Conservation (phyloP, 1,140 invertebrate genomes). For the Scaptomyza montana region DNA sequence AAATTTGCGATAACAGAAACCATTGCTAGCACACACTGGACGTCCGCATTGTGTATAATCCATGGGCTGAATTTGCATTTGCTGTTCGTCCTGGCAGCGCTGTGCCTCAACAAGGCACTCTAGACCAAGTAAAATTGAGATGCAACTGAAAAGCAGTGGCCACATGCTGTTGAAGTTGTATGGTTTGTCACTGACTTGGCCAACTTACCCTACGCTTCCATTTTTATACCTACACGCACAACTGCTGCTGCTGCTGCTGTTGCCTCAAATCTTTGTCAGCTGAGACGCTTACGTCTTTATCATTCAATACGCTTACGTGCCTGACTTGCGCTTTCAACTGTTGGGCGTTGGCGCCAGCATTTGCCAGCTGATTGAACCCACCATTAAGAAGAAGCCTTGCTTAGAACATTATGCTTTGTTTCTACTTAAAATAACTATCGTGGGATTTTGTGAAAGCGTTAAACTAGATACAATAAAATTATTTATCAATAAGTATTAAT, state of each 20-base stretch:
- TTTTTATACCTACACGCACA: slow-evolving; percentile 29
- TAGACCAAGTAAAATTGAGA: slow-evolving; percentile 1
- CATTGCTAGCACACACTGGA: slow-evolving; percentile 44
- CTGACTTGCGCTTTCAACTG: not conserved
- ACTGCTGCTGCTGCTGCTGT: not conserved
- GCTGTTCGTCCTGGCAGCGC: slow-evolving; percentile 6
- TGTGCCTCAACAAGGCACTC: slow-evolving; percentile 5
- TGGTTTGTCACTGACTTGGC: slow-evolving; percentile 14
- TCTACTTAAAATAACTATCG: not conserved
- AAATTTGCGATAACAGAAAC: slow-evolving; percentile 44
- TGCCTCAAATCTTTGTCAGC: not conserved
- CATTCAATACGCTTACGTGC: slow-evolving; percentile 26
- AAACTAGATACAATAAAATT: too few species aligned
- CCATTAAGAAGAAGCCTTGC: not conserved
- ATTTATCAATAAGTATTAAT: too few species aligned
- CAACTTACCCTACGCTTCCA: slow-evolving; percentile 5
- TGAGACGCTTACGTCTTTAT: slow-evolving; percentile 9
- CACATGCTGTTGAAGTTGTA: slow-evolving; percentile 33
- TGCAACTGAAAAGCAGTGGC: slow-evolving; percentile 3
- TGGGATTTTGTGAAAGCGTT: too few species aligned
- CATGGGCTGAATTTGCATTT: not conserved
- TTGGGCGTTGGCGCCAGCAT: slow-evolving; percentile 1
- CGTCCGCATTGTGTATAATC: slow-evolving; percentile 31
- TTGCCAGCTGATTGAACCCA: not conserved
- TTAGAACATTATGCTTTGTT: not conserved